Evolutionary conservation across 2,888 invertebrate genomes (phyloP), one percentile per base, ranked within the genome.

Genomic region (Lapara coniferarum): DNA sequence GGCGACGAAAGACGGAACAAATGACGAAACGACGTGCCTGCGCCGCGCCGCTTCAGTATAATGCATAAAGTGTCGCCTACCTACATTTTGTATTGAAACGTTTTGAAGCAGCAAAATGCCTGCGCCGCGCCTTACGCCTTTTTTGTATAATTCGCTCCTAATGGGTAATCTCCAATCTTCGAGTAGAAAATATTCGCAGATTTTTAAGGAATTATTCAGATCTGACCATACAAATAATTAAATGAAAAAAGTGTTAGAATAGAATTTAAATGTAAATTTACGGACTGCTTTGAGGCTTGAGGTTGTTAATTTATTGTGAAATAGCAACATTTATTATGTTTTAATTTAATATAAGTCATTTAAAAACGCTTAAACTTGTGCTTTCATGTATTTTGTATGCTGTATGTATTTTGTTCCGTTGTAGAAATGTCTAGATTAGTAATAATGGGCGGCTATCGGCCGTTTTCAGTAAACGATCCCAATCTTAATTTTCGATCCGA

Each of bases 301-400:
- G 16, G n/a, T 16, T 16, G 37, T 37, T 19, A 13, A 16, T n/a
- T 44, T 46, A 16, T n/a, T 46, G 16, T 25, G 19, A 3, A 56
- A 56, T 56, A 16, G 56, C 25, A 13, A 13, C 25, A 12, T 56
- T 19, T 25, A 19, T 8, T 25, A 25, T 13, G 6, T 56, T 19
- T 16, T 16, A 56, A 56, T 13, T 3, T 1, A 56, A 25, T 13
- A 63, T 16, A 63, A 63, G 49, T 63, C 46, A 63, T 46, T 63
- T 46, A 13, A 49, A 49, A 63, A 63, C 63, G 63, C 63, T 63
- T 63, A 49, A 16, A 19, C 7, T 13, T 63, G 63, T 63, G 46
- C 16, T 49, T 63, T 19, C 46, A 19, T 63, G 19, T 12, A 49
- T 19, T 63, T 19, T 63, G 49, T 49, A 63, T 46, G 63, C 13